Evolutionary conservation across 2,113 vertebrate species (phyloP).

Genomic region (Cyprinodon variegatus): DNA sequence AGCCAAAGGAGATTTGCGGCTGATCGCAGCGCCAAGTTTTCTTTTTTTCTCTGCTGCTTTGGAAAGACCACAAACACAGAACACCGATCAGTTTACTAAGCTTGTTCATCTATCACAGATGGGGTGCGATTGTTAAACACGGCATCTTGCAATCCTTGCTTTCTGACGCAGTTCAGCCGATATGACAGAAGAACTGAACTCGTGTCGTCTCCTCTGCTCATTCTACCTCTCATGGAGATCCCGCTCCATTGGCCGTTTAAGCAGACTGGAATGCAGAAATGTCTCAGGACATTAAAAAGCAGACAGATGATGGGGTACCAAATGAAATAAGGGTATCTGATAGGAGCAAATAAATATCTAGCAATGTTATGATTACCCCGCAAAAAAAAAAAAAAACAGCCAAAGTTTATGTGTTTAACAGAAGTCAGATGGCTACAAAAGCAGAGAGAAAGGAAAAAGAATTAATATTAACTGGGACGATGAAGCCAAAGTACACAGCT

Average conservation of each 20-base stretch:
- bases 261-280: conserved; percentile 61
- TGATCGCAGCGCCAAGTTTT: conserved; percentile 36
- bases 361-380: conserved; percentile 15
- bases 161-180: conserved; percentile 37
- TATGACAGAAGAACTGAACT: conserved; percentile 23
- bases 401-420: conserved; percentile 18
- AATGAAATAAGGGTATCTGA: conserved; percentile 41
- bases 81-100: conserved; percentile 34
- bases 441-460: conserved; percentile 8
- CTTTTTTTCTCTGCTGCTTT: conserved; percentile 17
- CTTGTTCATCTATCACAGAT: conserved; percentile 50
- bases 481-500: conserved; percentile 26
- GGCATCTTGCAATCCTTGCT: conserved; percentile 21
- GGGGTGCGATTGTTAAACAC: conserved; percentile 34
- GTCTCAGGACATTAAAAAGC: neutral
- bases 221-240: conserved; percentile 26
- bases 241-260: conserved; percentile 39
- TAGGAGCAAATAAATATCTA: conserved; percentile 33
- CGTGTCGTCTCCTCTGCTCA: conserved; percentile 19
- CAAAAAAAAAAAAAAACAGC: conserved; percentile 2
- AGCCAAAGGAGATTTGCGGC: conserved; percentile 46
- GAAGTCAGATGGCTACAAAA: conserved; percentile 20
- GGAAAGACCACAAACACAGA: conserved; percentile 31
- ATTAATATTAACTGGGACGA: conserved; percentile 21
- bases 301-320: conserved; percentile 7